Evolutionary conservation across 2,797 vertebrate species (phyloP), one percentile per base, ranked within the genome.

Genomic region (Champsocephalus gunnari): DNA sequence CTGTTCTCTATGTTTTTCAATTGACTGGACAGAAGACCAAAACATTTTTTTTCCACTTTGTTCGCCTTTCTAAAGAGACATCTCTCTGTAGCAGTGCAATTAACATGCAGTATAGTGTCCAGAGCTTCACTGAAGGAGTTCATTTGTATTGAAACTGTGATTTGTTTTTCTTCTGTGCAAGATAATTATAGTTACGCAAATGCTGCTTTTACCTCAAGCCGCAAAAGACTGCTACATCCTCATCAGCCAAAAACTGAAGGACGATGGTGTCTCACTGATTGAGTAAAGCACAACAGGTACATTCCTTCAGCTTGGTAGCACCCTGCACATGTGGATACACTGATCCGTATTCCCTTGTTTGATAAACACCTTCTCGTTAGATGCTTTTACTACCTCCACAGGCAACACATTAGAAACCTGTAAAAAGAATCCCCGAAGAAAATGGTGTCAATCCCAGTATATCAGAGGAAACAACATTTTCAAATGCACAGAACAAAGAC

Each of bases 11-110:
- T 84, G 59, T 89, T 86, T 86, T 87, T 81, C 81, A 88, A 81
- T 81, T 85, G 70, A 84, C 86, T 90, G 84, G 81, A 87, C 83
- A 85, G 72, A 93, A 93, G 91, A 94, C 94, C 93, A 95, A 95
- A 94, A 89, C 78, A 76, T 9, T 11, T 50, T 69, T 74, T 65
- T 62, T 67, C 72, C 54, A 66, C 65, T 66, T 90, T 79, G 58
- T 87, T 88, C 58, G 72, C 84, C 78, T 92, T 86, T 83, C 57
- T 62, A 7, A 84, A 81, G 79, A 92, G 78, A 91, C 68, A 54
- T 77, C 82, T 87, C 80, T 76, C 81, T 82, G 86, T 91, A 92
- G 81, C 89, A 81, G 81, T 83, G 78, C 70, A 84, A 80, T 67
- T 77, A 88, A 81, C 83, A 63, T 82, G 66, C 82, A 83, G 82